These are phyloP conservation scores for Callosobruchus maculatus DNA, from an alignment of 2,888 invertebrate genomes.

Conservation along the genomic window DNA sequence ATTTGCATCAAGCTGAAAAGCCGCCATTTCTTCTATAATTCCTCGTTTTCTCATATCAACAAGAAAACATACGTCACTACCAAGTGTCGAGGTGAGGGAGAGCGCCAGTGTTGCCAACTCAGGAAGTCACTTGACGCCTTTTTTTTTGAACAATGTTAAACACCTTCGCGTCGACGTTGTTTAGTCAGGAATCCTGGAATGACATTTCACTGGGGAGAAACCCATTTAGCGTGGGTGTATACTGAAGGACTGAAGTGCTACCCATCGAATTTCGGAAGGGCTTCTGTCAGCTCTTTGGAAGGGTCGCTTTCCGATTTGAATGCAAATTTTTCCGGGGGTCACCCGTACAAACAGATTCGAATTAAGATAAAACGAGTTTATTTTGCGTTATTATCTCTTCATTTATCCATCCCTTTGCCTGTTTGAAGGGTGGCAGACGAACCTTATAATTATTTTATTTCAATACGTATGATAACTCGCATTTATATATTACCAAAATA, in stretches of 20 bases:
- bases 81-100: no score
- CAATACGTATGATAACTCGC: neutral
- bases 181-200: neutral
- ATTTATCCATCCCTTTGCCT: slow-evolving; percentile 9
- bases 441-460: neutral
- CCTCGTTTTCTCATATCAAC: no score
- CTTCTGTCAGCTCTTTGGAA: slow-evolving; percentile 20
- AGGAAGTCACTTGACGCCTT: no score
- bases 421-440: neutral
- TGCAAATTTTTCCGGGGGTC: slow-evolving; percentile 30
- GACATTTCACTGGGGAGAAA: neutral
- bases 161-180: no score
- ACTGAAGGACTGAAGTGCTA: slow-evolving; percentile 6
- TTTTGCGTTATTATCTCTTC: slow-evolving; percentile 30
- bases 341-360: slow-evolving; percentile 23
- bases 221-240: neutral
- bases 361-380: slow-evolving; percentile 33
- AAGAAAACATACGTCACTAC: no score
- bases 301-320: slow-evolving; percentile 28
- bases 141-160: no score
- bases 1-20: no score
- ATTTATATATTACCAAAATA: neutral
- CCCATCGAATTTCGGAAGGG: slow-evolving; percentile 8
- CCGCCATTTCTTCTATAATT: no score
- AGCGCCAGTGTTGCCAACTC: no score